These are phyloP conservation scores for Serinus canaria DNA, from an alignment of 2,113 vertebrate genomes.

Conservation along the genomic window DNA sequence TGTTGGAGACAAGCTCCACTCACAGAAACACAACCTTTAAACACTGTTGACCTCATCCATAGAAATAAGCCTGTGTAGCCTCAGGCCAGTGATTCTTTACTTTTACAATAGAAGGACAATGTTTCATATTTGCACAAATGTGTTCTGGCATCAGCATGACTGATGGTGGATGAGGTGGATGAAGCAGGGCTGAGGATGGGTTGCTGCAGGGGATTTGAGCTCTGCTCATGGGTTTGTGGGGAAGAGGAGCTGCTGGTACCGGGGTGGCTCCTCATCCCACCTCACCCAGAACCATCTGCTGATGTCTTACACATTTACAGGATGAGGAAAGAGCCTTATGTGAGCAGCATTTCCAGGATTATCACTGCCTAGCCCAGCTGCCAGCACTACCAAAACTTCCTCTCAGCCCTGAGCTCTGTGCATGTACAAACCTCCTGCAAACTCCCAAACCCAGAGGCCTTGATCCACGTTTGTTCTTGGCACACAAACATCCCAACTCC, in stretches of 20 bases:
- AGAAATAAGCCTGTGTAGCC: not conserved
- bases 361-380: not conserved
- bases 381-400: not conserved
- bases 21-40: not conserved
- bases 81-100: not conserved
- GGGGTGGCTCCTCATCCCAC: not conserved
- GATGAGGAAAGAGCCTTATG: not conserved
- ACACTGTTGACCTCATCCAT: not conserved
- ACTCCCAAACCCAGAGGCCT: not conserved
- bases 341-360: not conserved
- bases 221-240: not conserved
- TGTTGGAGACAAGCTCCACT: not conserved
- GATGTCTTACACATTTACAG: fast-evolving
- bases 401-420: not conserved
- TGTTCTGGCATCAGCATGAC: not conserved
- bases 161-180: not conserved
- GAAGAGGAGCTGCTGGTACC: fast-evolving
- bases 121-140: not conserved
- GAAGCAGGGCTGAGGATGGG: not conserved
- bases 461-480: not conserved
- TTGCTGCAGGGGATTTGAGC: not conserved
- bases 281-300: not conserved
- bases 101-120: not conserved
- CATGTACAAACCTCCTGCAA: not conserved
- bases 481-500: not conserved